Evolutionary conservation across 2,797 vertebrate species (phyloP).

Genomic region (Gobio occitaniae): DNA sequence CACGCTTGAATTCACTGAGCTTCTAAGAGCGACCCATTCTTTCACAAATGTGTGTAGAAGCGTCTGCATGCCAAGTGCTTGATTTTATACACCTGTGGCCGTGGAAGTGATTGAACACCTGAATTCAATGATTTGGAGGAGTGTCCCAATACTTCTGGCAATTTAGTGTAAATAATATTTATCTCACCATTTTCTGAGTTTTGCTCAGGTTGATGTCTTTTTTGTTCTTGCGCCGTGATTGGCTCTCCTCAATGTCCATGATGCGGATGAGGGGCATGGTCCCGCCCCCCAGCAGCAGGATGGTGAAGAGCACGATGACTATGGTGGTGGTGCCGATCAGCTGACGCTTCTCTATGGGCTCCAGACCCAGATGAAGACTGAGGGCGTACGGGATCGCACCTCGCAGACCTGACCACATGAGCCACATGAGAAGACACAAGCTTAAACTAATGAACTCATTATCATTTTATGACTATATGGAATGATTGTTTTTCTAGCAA

Average conservation of each 20-base stretch:
- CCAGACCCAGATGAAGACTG: slow-evolving; percentile 94
- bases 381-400: slow-evolving; percentile 97
- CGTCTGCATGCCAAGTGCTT: no score
- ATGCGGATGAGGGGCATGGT: slow-evolving; percentile 97
- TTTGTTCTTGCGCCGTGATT: slow-evolving; percentile 86
- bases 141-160: no score
- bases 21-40: no score
- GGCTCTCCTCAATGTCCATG: slow-evolving; percentile 94
- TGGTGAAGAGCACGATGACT: slow-evolving; percentile 95
- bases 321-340: slow-evolving; percentile 98
- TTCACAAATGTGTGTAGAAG: no score
- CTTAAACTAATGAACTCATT: not conserved
- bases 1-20: no score
- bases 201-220: slow-evolving; percentile 98
- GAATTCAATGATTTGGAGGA: no score
- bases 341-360: slow-evolving; percentile 97
- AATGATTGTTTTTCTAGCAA: not conserved
- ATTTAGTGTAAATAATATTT: not conserved
- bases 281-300: slow-evolving; percentile 91
- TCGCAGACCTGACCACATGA: slow-evolving; percentile 81
- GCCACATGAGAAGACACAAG: not conserved
- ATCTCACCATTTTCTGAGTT: slow-evolving; percentile 94
- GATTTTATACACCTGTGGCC: no score
- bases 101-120: no score
- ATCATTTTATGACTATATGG: not conserved